phyloP scores from a whole-genome alignment of 2,797 vertebrate species.

The Acipenser ruthenus region DNA sequence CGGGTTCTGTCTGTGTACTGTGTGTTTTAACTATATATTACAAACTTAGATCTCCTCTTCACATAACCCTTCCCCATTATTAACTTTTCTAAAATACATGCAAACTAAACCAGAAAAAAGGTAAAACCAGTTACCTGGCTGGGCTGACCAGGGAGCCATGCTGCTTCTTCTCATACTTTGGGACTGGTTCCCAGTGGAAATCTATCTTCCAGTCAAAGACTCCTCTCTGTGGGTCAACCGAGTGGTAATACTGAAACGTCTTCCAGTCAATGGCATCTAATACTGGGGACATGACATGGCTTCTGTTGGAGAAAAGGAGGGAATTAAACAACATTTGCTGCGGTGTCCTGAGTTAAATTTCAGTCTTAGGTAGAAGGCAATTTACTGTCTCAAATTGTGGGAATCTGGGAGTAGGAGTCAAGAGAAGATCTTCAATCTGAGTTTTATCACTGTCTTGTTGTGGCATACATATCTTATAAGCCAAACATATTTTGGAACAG shows the following conservation, averaged over 20 bases:
- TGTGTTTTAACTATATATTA: no score
- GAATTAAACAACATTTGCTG: not conserved
- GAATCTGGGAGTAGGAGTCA: no score
- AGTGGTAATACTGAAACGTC: conserved; percentile 70
- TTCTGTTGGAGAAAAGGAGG: conserved; percentile 45
- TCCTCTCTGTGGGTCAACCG: conserved; percentile 58
- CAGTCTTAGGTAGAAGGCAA: conserved; percentile 10
- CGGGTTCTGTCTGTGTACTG: no score
- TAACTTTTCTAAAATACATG: no score
- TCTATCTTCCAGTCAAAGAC: conserved; percentile 79
- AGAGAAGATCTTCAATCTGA: no score
- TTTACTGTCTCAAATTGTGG: no score
- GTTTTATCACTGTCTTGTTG: no score
- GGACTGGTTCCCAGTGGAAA: conserved; percentile 69
- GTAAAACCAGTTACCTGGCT: conserved; percentile 49
- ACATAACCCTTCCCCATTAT: no score
- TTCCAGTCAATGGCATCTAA: conserved; percentile 76
- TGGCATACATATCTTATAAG: no score
- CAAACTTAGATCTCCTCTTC: no score
- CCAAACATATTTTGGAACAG: no score
- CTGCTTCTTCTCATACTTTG: conserved; percentile 45
- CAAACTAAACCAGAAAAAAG: no score
- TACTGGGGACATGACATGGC: conserved; percentile 69
- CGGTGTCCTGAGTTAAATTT: not conserved
- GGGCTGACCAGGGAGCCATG: conserved; percentile 57